Conservation (phyloP, 2,113 vertebrate species). For the Accipiter cooperii region DNA sequence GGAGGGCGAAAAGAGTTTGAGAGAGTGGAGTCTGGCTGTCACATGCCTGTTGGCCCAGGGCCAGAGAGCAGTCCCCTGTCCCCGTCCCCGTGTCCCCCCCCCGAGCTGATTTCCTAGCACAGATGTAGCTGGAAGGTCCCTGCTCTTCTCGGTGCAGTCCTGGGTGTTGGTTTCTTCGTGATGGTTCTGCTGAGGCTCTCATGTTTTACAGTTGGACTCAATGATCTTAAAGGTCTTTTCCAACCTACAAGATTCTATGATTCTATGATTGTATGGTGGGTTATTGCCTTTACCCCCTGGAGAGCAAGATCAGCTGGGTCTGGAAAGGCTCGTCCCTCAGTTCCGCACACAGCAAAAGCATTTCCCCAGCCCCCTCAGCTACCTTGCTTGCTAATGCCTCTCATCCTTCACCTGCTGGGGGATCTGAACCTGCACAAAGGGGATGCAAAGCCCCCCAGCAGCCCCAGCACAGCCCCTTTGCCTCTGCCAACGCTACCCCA, state of each 20-base stretch:
- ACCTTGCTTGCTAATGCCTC: not conserved
- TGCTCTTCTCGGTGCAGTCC: not conserved
- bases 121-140: not conserved
- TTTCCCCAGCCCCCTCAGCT: not conserved
- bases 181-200: not conserved
- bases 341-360: not conserved
- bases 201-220: too few species aligned
- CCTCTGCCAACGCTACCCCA: not conserved
- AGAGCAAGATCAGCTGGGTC: not conserved
- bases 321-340: not conserved
- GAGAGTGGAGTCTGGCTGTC: not conserved
- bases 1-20: not conserved
- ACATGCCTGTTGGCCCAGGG: not conserved
- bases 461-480: not conserved
- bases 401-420: not conserved
- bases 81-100: not conserved
- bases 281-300: not conserved
- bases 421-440: not conserved
- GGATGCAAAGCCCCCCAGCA: not conserved
- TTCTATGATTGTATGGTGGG: not conserved
- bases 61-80: not conserved
- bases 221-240: not conserved
- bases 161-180: not conserved
- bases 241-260: not conserved
- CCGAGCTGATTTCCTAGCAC: not conserved